Evolutionary conservation across 2,888 invertebrate genomes (phyloP), one percentile per base, ranked within the genome.

Genomic region (Calliopum simillimum): DNA sequence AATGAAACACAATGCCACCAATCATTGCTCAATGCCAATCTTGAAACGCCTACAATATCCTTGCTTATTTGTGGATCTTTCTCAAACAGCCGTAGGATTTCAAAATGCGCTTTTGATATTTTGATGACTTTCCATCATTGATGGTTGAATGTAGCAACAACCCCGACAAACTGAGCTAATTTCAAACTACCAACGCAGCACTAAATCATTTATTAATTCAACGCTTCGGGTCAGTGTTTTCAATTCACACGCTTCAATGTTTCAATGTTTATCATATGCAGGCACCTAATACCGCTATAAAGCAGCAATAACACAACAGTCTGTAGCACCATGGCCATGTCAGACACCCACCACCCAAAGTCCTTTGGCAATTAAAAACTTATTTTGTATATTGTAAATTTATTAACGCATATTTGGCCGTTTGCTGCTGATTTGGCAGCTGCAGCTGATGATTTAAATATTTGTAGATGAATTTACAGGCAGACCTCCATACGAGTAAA

Each of bases 151-250:
- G 5, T 11, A 33, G 53, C 53, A 51, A 2, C 64, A 43, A 12
- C 16, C 43, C 19, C 51, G 16, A 6, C 33, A 3, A n/a, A 8
- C 33, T 16, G 8, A 33, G 8, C 33, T 33, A 33, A 33, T 33
- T 33, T 33, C 12, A 11, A n/a, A n/a, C 43, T 21, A 19, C 21
- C 41, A 21, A 21, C 8, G 62, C 23, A 14, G 6, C 47, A 47
- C n/a, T 23, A 25, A 58, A 58, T 58, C 56, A 58, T 58, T 58
- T 58, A 58, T 58, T 58, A 33, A 58, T 58, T 23, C 56, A 58
- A 33, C 41, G 12, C 25, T 13, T 33, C 25, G n/a, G 25, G 12
- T 16, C 16, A 25, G 8, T 23, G 11, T 58, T 16, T 58, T 58
- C 53, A 53, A 53, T 53, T 23, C 23, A 53, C 23, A 23, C 53